These are phyloP conservation scores for Scaptomyza polygonia DNA, from an alignment of 2,888 invertebrate genomes.

Conservation along the genomic window DNA sequence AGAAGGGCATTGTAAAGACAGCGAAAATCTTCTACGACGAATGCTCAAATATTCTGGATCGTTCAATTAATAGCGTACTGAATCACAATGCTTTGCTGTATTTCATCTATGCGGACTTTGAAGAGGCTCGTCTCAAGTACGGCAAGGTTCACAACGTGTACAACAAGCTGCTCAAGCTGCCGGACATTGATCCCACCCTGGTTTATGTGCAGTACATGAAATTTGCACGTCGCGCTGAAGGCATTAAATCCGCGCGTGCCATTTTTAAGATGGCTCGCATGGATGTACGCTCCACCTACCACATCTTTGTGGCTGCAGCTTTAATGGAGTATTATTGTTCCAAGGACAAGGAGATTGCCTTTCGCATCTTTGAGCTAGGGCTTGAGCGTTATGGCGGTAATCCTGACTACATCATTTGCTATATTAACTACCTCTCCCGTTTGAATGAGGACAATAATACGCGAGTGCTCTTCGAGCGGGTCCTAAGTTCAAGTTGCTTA, in stretches of 20 bases:
- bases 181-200: conserved; percentile 97
- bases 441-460: conserved; percentile 99
- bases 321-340: conserved; percentile 99
- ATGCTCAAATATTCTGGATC: conserved; percentile 96
- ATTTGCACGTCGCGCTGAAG: conserved; percentile 98
- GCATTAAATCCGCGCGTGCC: conserved; percentile 97
- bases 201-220: conserved; percentile 99
- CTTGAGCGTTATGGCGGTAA: conserved; percentile 97
- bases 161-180: conserved; percentile 93
- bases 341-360: conserved; percentile 98
- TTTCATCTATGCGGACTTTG: conserved; percentile 99
- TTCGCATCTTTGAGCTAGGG: conserved; percentile 98
- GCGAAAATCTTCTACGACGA: conserved; percentile 97
- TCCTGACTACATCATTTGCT: conserved; percentile 97
- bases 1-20: conserved; percentile 97
- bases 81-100: conserved; percentile 96
- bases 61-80: conserved; percentile 95
- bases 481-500: conserved; percentile 95
- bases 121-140: conserved; percentile 97
- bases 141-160: conserved; percentile 98
- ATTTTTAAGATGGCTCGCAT: conserved; percentile 98
- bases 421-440: conserved; percentile 98
- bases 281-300: conserved; percentile 92
- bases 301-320: conserved; percentile 98
- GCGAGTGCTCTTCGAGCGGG: conserved; percentile 98